phyloP scores from a whole-genome alignment of 2,888 invertebrate species.

The Dryobota labecula region DNA sequence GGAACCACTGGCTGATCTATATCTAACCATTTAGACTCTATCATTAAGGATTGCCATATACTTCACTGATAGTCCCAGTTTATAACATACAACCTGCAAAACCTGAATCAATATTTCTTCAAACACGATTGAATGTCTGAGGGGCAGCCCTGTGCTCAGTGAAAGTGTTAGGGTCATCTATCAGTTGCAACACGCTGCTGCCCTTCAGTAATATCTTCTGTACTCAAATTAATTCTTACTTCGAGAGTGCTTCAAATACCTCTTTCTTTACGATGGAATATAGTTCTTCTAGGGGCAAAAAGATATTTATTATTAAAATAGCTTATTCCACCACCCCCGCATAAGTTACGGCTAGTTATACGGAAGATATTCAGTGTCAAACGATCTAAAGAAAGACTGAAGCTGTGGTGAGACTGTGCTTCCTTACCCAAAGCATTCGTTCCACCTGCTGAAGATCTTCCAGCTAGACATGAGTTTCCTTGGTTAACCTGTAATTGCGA shows the following conservation, averaged over 20 bases:
- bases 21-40: background rate
- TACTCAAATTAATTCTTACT: slow-evolving; percentile 54
- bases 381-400: background rate
- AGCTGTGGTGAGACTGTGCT: too few species aligned
- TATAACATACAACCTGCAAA: background rate
- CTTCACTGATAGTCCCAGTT: background rate
- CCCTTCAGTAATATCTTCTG: slow-evolving; percentile 52
- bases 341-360: background rate
- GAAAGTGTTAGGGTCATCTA: slow-evolving; percentile 56
- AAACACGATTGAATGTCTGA: background rate
- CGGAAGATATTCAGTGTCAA: background rate
- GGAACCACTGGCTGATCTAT: too few species aligned
- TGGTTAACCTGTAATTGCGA: too few species aligned
- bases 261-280: slow-evolving; percentile 25
- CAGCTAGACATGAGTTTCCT: background rate
- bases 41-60: too few species aligned
- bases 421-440: background rate
- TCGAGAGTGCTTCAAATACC: slow-evolving; percentile 40
- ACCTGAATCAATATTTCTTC: background rate
- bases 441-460: too few species aligned
- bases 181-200: slow-evolving; percentile 62
- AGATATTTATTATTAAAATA: slow-evolving; percentile 5
- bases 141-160: slow-evolving; percentile 36
- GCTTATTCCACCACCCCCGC: too few species aligned
- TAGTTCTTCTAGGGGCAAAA: slow-evolving; percentile 1